Conservation (phyloP, 2,113 vertebrate genomes). For the Promerops cafer region DNA sequence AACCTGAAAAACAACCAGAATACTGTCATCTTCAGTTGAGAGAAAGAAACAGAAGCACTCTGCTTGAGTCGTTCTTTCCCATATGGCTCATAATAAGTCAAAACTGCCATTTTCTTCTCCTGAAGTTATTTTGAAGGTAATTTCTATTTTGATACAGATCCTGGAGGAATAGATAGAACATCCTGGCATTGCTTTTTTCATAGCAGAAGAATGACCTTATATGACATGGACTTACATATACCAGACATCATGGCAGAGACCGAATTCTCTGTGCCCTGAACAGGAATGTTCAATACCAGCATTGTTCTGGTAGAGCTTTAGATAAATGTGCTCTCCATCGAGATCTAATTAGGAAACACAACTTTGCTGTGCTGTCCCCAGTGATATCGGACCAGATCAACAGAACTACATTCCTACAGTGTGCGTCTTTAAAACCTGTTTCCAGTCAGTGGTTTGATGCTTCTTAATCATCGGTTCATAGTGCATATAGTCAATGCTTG, state of each 20-base stretch:
- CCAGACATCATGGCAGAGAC: not conserved
- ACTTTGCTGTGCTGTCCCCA: not conserved
- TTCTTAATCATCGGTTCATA: not conserved
- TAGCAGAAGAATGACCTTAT: not conserved
- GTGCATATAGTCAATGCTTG: fast-evolving
- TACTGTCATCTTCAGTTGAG: not conserved
- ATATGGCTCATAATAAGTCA: not conserved
- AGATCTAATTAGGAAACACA: not conserved
- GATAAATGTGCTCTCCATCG: not conserved
- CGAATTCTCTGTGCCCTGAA: not conserved
- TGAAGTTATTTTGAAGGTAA: not conserved
- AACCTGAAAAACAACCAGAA: not conserved
- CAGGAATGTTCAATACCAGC: not conserved
- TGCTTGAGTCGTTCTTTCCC: not conserved
- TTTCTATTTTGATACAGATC: conserved; percentile 7
- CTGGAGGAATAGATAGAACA: not conserved
- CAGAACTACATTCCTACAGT: not conserved
- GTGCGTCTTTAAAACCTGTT: not conserved
- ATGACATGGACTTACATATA: not conserved
- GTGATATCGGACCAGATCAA: not conserved
- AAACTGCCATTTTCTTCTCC: not conserved
- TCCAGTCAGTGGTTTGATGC: not conserved
- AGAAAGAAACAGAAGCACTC: not conserved
- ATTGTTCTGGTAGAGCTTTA: not conserved
- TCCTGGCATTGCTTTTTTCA: not conserved